Evolutionary conservation across 2,113 vertebrate genomes (phyloP), one percentile per base, ranked within the genome.

Genomic region (Uria lomvia): DNA sequence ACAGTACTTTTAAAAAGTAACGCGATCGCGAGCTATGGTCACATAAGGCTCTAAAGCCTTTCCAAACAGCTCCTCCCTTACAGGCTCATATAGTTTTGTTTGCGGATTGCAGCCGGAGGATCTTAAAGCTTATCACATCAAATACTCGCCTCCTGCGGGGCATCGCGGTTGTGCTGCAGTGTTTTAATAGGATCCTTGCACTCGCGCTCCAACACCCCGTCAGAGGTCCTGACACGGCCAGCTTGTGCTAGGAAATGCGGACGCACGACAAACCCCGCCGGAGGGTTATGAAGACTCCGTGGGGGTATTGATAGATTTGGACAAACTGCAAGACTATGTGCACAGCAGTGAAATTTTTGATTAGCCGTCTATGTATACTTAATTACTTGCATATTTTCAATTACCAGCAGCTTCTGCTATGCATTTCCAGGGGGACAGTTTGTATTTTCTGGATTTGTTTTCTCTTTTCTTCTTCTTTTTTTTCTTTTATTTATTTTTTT

Each of bases 231-330:
- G 62, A 58, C 49, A 30, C 2, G 15, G 58, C 43, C 30, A 74
- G 3, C 21, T 56, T 60, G 30, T 0, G 3, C 43, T 43, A n/a
- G 72, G 86, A 74, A 77, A 86, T 67, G 21, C 71, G 56, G 56
- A 49, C n/a, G 29, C 0, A 0, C 29, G 47, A 34, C 10, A 74
- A 92, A 66, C 7, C 20, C 29, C 72, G 36, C 29, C 38, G 2
- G 4, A 84, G 47, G 47, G 21, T 67, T 68, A 23, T 55, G 76
- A 71, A 81, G 88, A 27, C 27, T 77, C 30, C 2, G 9, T 18
- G 36, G 34, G 15, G 21, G 22, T 19, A 16, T 23, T 4, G 36
- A 50, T 19, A 84, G 63, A 26, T 56, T 56, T 84, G 76, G 32
- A 72, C 29, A 80, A 77, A 67, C 29, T 50, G 29, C 58, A 77